Base-by-base conservation (phyloP, 2,797 vertebrate species). In the Hydrocynus forskahlii region DNA sequence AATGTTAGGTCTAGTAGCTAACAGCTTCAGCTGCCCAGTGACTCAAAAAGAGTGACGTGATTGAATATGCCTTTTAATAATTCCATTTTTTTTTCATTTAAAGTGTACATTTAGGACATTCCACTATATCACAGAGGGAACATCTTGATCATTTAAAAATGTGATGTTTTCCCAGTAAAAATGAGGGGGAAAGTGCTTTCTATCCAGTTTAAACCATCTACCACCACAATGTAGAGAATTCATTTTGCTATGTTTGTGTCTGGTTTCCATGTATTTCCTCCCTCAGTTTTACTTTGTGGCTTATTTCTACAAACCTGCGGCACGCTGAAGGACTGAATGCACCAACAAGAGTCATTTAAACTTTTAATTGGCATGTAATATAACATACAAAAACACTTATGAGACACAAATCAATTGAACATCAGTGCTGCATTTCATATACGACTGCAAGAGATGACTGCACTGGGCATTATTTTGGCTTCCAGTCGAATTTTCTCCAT, bases 361-460 rank as follows among this genome's bases (percentile, higher is more conserved):
- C 35, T 62, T 81, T 81, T 77, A 73, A 82, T 82, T 73, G 70
- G 38, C 68, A 64, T 64, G 48, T 40, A 55, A 57, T 13, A 52
- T 57, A 73, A 77, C 54, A 59, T 64, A 73, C 59, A 82, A 82
- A 71, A 78, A 52, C 52, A 73, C 70, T 67, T 21, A 57, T 43
- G 25, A 19, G 35, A 40, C 25, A 29, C 50, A 50, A 72, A 35
- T 62, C 55, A 68, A 35, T 71, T 21, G n/a, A 50, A 54, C 35
- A 35, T 66, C 75, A 82, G 68, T 72, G 68, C 69, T 75, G 78
- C 54, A n/a, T 73, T 80, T 80, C n/a, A 73, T 17, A 54, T 4
- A 63, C 5, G 57, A 40, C 45, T 73, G 35, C 13, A 48, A 23
- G 43, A 40, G 43, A 62, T 40, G 79, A 25, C n/a, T 75, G 63